A percentile compares a stretch with the other conserved stretches of the same genome.
Evolutionary conservation across 2,113 vertebrate species (phyloP).

Genomic region (Cinclus mexicanus): DNA sequence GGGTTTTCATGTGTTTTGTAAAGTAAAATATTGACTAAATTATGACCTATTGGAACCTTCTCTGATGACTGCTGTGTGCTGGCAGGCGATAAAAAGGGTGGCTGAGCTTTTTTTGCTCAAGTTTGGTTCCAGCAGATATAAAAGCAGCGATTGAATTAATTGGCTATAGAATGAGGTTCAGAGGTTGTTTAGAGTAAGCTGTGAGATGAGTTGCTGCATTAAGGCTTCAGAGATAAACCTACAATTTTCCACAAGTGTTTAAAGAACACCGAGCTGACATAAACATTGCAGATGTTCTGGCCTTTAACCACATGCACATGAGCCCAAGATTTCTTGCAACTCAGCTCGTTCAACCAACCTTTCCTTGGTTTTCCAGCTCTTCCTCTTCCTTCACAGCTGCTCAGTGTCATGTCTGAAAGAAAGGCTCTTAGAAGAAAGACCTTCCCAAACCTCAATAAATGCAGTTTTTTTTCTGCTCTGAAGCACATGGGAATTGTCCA

Average conservation of each 20-base stretch:
- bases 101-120: slow-evolving; percentile 10
- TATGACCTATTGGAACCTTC: slow-evolving; percentile 50
- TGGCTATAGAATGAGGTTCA: background rate
- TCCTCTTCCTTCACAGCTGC: background rate
- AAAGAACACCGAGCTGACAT: accelerated
- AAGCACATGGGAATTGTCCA: background rate
- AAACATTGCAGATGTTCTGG: background rate
- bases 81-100: slow-evolving; percentile 50
- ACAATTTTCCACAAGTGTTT: background rate
- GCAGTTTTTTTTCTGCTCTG: background rate
- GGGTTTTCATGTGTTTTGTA: slow-evolving; percentile 45
- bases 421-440: background rate
- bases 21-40: slow-evolving; percentile 62
- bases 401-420: background rate
- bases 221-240: background rate
- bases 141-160: slow-evolving; percentile 47
- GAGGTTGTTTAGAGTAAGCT: background rate
- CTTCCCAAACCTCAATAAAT: background rate
- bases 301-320: background rate
- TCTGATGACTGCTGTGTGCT: slow-evolving; percentile 32
- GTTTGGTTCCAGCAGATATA: slow-evolving; percentile 41
- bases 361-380: background rate
- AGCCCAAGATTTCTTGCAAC: background rate
- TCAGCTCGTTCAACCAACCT: background rate
- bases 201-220: background rate